Base-by-base conservation (phyloP, 2,113 vertebrate genomes). In the Oncorhynchus kisutch region DNA sequence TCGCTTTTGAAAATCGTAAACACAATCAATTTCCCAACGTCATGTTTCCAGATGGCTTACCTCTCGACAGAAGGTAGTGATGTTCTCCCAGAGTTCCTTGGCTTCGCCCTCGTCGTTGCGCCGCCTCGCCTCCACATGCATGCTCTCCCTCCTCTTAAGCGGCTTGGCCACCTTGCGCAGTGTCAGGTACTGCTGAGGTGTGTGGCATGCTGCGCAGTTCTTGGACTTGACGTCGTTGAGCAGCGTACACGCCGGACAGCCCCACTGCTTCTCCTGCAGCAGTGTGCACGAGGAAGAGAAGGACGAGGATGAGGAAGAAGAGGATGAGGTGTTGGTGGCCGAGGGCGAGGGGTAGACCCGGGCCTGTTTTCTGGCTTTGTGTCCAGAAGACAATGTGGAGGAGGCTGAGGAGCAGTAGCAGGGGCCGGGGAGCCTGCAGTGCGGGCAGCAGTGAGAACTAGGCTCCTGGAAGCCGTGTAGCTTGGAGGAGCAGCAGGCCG, bases 61-160 rank as follows among this genome's bases (percentile, higher is more conserved):
- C 96, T 99, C 96, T 85, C 92, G 92, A 90, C 98, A 99, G 90
- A 99, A 99, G 87, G 92, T 94, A 84, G 98, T 97, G 0, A 99
- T 99, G 85, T 98, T 97, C 78, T 99, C 98, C 98, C 93, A 96
- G 8, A 98, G 94, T 18, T 97, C 98, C 82, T 98, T 99, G 91
- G 98, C 98, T 82, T 98, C 97, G 0, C 97, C 98, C 84, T 99
- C 98, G 0, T 99, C 97, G 0, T 95, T 97, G 76, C 96, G 95
- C 11, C 98, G 90, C 12, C 96, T 93, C 71, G 96, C 96, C 81
- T 99, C 97, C 60, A 96, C 98, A 0, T 97, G 95, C 91, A 99
- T 94, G 85, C 98, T 99, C 92, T 98, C 97, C 48, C 97, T 86
- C 54, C 97, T 93, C 78, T 95, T 93, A 70, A 99, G 92, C 0